Percentiles rank a stretch among this genome's conserved stretches.
phyloP scores from a whole-genome alignment of 2,888 invertebrate genomes.

The Drosophila neoperkinsi region DNA sequence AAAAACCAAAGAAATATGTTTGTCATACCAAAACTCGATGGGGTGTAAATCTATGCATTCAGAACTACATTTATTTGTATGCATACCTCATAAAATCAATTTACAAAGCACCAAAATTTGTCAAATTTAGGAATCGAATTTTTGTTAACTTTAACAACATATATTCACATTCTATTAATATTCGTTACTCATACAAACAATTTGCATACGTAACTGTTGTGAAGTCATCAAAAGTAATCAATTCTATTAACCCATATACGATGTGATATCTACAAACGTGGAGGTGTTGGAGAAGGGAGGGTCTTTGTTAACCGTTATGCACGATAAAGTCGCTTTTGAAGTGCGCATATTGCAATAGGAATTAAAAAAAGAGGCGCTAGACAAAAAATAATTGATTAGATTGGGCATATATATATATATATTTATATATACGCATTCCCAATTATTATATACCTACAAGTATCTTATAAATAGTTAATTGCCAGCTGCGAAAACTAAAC shows the following conservation, averaged over 20 bases:
- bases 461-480: slow-evolving; percentile 1
- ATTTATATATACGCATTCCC: neutral
- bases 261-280: neutral
- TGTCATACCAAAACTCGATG: neutral
- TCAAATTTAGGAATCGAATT: neutral
- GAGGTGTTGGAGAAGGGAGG: neutral
- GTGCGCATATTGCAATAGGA: slow-evolving; percentile 7
- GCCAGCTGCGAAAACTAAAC: neutral
- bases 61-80: neutral
- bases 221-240: slow-evolving; percentile 22
- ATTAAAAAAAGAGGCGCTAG: neutral
- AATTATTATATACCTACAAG: neutral
- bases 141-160: neutral
- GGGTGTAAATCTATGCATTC: too few species aligned
- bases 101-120: neutral
- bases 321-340: slow-evolving; percentile 25
- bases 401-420: neutral
- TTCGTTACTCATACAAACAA: neutral
- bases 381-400: slow-evolving; percentile 11
- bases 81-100: too few species aligned
- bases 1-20: neutral
- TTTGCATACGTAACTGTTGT: slow-evolving; percentile 29
- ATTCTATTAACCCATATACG: slow-evolving; percentile 17
- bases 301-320: slow-evolving; percentile 10
- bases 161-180: slow-evolving; percentile 9